Evolutionary conservation across 2,888 invertebrate genomes (phyloP), one percentile per base, ranked within the genome.

Genomic region (Taphrorychus bicolor): DNA sequence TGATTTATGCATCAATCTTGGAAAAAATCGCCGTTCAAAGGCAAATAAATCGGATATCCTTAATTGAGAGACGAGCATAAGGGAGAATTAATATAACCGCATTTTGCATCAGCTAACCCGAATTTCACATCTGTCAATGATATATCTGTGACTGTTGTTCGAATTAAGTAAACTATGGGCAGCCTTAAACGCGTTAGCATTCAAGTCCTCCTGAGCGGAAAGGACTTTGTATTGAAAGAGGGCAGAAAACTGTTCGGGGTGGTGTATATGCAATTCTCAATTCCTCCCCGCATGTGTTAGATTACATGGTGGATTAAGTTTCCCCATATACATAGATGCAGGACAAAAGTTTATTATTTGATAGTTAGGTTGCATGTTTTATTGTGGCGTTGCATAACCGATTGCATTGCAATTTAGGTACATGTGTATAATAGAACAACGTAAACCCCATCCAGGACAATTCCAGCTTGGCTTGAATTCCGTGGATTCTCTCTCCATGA

Each of bases 151-250:
- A 79, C 78, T 79, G n/a, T n/a, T n/a, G n/a, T n/a, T 69, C 76
- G 80, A 81, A 81, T 80, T 79, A 80, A 77, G 79, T 76, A 79
- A 80, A 80, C 80, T 76, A 75, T 76, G 78, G 80, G 75, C 74
- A 76, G 78, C 76, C 80, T 79, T 81, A 82, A 80, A 81, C 81
- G 79, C 80, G 81, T 82, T 82, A 82, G 79, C 75, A 81, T 81
- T 79, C 80, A 80, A 78, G 79, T 76, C 74, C 80, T 77, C 71
- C 76, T 78, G 76, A 79, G 81, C 81, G 81, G 79, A 78, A 82
- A 82, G 78, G 76, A 76, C 76, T 74, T 74, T 32, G 73, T 69
- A 71, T 71, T 69, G 69, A 69, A 73, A 71, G 71, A 72, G 72
- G 72, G 72, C 71, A 62, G 72, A 72, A 72, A 70, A 70, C 72